Conservation (phyloP, 2,113 vertebrate genomes). For the Eptesicus fuscus region DNA sequence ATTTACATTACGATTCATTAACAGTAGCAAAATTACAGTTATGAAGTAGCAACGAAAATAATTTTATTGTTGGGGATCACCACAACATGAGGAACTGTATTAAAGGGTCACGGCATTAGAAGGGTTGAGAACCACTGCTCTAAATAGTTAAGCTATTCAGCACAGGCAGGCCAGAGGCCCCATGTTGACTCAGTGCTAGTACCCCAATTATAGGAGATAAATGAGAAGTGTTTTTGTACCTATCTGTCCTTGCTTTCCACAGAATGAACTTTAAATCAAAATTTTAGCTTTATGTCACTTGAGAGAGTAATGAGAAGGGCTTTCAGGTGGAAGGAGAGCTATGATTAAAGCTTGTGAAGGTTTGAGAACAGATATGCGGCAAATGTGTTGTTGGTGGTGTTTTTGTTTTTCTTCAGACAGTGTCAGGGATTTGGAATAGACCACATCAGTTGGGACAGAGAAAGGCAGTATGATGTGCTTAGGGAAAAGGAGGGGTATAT, state of each 20-base stretch:
- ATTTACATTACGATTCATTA: too few relatives aligned
- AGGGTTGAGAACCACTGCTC: not conserved
- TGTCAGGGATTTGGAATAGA: not conserved
- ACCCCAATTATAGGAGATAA: constrained; percentile 31
- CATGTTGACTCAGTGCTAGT: not conserved
- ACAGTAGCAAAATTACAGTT: too few relatives aligned
- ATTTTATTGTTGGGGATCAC: too few relatives aligned
- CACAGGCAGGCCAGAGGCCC: not conserved
- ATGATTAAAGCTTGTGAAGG: constrained; percentile 23
- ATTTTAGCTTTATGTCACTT: constrained; percentile 37
- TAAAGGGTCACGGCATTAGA: too few relatives aligned
- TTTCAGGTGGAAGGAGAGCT: constrained; percentile 23
- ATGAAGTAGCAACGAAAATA: too few relatives aligned
- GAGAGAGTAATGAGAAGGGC: constrained; percentile 2
- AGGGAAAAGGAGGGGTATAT: not conserved
- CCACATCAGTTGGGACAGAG: not conserved
- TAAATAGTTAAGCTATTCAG: not conserved
- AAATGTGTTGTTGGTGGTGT: not conserved
- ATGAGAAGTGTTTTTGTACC: constrained; percentile 23
- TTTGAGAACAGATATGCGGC: not conserved
- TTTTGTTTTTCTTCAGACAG: not conserved
- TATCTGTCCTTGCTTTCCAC: constrained; percentile 44
- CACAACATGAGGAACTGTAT: too few relatives aligned
- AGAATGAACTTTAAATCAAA: constrained; percentile 53
- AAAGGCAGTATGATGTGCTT: not conserved